phyloP scores from a whole-genome alignment of 2,888 invertebrate species.

The Heteromurus nitidus region DNA sequence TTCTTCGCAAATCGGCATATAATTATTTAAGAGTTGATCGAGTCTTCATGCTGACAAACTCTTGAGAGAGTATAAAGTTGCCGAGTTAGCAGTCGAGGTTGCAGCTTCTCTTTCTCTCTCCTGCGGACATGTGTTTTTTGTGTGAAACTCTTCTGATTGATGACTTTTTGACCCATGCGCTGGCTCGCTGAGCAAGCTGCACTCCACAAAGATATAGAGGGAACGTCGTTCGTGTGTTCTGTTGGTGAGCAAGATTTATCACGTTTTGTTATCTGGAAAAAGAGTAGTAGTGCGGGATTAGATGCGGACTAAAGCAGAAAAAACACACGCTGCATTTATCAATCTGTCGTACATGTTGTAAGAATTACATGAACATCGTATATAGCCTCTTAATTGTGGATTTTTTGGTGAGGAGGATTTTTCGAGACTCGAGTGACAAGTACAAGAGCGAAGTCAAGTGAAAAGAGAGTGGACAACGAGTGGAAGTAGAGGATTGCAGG shows the following conservation, averaged over 20 bases:
- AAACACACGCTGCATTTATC: slow-evolving; percentile 34
- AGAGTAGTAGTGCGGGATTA: slow-evolving; percentile 29
- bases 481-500: too few species aligned
- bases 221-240: slow-evolving; percentile 1
- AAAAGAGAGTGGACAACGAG: too few species aligned
- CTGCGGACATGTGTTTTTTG: slow-evolving; percentile 19
- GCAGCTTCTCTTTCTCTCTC: slow-evolving; percentile 9
- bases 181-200: neutral
- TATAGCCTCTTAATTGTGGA: neutral
- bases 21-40: neutral
- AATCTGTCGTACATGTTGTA: too few species aligned
- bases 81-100: neutral
- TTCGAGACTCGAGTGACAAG: too few species aligned
- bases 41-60: neutral
- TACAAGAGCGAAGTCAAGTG: too few species aligned
- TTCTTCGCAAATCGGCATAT: neutral
- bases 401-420: too few species aligned
- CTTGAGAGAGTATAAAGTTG: neutral
- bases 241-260: slow-evolving; percentile 52
- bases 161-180: slow-evolving; percentile 54
- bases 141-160: slow-evolving; percentile 46
- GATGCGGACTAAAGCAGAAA: slow-evolving; percentile 41
- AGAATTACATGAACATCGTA: too few species aligned
- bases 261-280: slow-evolving; percentile 44
- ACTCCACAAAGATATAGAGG: neutral